Base-by-base conservation (phyloP, 2,797 vertebrate genomes). In the Danio jaintianensis region DNA sequence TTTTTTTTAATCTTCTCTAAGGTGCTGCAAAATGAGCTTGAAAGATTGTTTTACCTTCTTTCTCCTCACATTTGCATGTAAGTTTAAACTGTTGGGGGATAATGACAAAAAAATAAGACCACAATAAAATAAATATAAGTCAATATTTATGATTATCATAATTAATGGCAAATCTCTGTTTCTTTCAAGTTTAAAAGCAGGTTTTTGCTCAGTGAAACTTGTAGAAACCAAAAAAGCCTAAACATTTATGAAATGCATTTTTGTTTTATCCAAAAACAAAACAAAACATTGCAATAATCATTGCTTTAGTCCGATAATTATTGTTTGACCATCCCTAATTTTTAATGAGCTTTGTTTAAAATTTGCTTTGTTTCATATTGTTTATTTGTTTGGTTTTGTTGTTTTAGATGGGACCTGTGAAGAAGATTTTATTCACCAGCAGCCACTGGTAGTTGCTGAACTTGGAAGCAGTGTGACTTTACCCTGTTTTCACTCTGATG, bases 401-500 rank as follows among this genome's bases (percentile, higher is more conserved):
- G 59, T 36, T 47, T 48, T 47, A 74, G 71, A 61, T 61, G 56
- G 13, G 2, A 15, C 4, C 4, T 61, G 8, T 36, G 53, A 61
- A 36, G 8, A 22, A 1, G 0, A 12, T 16, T 29, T 38, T 18
- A 36, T 74, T 29, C 42, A 48, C 20, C 55, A 59, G 5, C 9
- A 13, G 1, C 71, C 71, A 36, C 12, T 61, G 45, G 13, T 74
- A 48, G 16, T 38, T 22, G 71, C 71, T 38, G 56, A 61, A 13
- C 42, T 61, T 48, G 56, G 56, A 61, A 13, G 55, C 9, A 18
- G 45, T 74, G 71, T 74, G 71, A 48, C n/a, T 45, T 36, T 74
- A n/a, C 18, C 22, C 43, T 74, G 71, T 6, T 59, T n/a, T 61
- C 53, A 59, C 40, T 61, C 71, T 6, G 11, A 16, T 0, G 10